Conservation (phyloP, 2,888 invertebrate genomes). For the Calameuta pallipes region DNA sequence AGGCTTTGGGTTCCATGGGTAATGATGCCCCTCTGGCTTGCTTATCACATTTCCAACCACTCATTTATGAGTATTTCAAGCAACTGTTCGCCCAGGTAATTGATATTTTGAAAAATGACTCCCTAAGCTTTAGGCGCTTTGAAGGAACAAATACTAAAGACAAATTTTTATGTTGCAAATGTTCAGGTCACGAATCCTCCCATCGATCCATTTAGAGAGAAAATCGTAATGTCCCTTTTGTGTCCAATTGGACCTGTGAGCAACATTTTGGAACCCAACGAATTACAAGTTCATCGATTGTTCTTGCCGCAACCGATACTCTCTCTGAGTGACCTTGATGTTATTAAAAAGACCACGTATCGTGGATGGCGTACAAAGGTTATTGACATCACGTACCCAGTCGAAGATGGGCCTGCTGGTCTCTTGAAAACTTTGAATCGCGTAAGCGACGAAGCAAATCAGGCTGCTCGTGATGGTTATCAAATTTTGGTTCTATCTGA, state of each 20-base stretch:
- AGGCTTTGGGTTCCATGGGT: constrained; percentile 99
- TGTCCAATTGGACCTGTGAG: constrained; percentile 97
- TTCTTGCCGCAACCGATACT: constrained; percentile 95
- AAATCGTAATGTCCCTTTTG: constrained; percentile 97
- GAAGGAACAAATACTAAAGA: not conserved
- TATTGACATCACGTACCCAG: constrained; percentile 90
- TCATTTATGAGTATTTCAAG: constrained; percentile 97
- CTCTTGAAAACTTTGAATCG: constrained; percentile 82
- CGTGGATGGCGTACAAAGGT: constrained; percentile 90
- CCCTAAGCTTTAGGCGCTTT: not conserved
- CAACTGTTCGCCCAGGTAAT: constrained; percentile 95
- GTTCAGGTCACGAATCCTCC: constrained; percentile 94
- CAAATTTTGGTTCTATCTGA: constrained; percentile 92
- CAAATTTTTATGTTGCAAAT: not conserved
- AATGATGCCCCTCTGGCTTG: constrained; percentile 99
- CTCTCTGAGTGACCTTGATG: constrained; percentile 89
- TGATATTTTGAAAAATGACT: constrained; percentile 8
- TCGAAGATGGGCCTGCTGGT: constrained; percentile 78
- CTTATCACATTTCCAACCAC: constrained; percentile 93
- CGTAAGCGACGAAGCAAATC: constrained; percentile 83
- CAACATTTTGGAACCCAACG: constrained; percentile 91
- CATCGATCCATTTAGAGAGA: constrained; percentile 98
- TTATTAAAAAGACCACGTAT: constrained; percentile 84
- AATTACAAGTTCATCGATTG: constrained; percentile 88
- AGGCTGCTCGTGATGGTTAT: constrained; percentile 81